phyloP scores from a whole-genome alignment of 2,797 vertebrate genomes.

The Sebastes nivosus region DNA sequence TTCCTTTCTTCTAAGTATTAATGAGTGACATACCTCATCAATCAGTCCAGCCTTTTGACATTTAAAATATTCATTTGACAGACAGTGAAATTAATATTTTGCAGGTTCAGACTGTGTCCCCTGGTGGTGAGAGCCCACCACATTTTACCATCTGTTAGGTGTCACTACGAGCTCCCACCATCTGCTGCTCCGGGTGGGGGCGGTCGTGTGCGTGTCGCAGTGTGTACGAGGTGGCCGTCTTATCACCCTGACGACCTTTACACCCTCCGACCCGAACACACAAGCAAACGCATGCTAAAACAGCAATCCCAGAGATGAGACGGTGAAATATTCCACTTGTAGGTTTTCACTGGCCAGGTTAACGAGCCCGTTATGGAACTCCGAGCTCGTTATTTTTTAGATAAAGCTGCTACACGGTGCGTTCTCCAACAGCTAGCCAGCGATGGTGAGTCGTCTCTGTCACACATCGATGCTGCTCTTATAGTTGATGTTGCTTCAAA shows the following conservation, averaged over 20 bases:
- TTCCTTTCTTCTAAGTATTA: background rate
- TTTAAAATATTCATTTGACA: background rate
- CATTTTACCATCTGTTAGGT: conserved; percentile 2
- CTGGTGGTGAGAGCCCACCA: background rate
- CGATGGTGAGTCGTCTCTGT: background rate
- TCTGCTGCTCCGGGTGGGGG: conserved; percentile 32
- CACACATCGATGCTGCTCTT: background rate
- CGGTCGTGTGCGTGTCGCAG: background rate
- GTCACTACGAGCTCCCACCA: background rate
- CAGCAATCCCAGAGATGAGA: background rate
- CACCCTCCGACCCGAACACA: conserved; percentile 2
- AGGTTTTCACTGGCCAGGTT: background rate
- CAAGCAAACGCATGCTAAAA: background rate
- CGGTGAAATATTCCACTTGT: background rate
- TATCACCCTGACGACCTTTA: background rate
- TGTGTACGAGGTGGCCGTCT: background rate
- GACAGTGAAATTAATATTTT: background rate
- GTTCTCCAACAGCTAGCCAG: background rate
- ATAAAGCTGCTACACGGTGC: background rate
- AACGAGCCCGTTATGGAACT: conserved; percentile 31
- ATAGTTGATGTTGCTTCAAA: background rate
- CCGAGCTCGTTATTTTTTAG: conserved; percentile 23
- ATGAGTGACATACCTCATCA: background rate
- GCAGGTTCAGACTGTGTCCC: background rate
- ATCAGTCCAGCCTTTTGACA: background rate